phyloP scores from a whole-genome alignment of 35 echinoderm and acorn worm genomes.

The Heliocidaris erythrogramma region DNA sequence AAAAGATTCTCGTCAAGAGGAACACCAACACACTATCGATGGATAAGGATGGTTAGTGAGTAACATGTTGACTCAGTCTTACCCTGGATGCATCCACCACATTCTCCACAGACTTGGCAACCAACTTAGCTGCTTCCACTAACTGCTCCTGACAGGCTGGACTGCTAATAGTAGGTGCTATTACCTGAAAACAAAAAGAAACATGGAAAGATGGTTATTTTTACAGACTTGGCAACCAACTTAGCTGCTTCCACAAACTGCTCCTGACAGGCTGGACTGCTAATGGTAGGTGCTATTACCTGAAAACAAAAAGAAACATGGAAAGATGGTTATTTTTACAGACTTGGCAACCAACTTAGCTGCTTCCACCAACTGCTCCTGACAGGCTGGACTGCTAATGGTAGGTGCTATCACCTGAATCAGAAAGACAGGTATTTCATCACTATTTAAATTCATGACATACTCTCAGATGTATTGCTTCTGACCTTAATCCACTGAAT shows the following conservation, averaged over 20 bases:
- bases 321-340: not conserved
- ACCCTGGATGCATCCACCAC: constrained; percentile 92
- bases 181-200: constrained; percentile 60
- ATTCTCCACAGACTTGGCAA: constrained; percentile 93
- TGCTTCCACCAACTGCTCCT: constrained; percentile 91
- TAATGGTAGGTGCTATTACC: constrained; percentile 87
- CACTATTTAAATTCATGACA: not conserved
- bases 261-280: constrained; percentile 89
- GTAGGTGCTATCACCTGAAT: constrained; percentile 80
- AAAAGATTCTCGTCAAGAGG: not conserved
- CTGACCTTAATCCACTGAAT: too few species aligned
- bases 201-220: not conserved
- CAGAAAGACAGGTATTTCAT: not conserved
- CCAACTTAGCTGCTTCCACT: constrained; percentile 94
- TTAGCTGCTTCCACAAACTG: constrained; percentile 93
- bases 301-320: constrained; percentile 11
- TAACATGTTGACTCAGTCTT: constrained; percentile 7
- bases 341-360: constrained; percentile 36
- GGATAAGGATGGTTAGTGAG: not conserved
- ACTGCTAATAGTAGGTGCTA: constrained; percentile 94
- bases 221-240: not conserved
- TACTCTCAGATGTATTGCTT: not conserved
- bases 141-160: constrained; percentile 98
- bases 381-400: constrained; percentile 86
- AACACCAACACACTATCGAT: not conserved